These are phyloP conservation scores for Phrynocephalus forsythii DNA, from an alignment of 2,797 vertebrate genomes.

Conservation along the genomic window DNA sequence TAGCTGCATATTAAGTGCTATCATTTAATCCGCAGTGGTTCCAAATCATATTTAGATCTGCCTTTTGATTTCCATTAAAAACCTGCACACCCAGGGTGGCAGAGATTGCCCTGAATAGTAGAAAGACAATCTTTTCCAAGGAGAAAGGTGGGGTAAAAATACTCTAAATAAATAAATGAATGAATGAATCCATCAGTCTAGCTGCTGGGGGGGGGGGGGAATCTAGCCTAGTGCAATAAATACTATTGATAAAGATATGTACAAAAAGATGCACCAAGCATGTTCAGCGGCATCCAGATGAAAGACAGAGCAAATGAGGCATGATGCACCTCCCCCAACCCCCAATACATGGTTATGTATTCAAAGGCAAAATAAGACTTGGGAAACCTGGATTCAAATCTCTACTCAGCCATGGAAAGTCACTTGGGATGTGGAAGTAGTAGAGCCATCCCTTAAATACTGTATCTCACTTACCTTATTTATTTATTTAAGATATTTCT, in stretches of 20 bases:
- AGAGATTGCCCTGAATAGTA: too few relatives aligned
- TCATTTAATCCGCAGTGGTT: not conserved
- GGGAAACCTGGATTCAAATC: too few relatives aligned
- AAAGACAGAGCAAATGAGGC: not conserved
- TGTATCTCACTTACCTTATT: too few relatives aligned
- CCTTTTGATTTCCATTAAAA: not conserved
- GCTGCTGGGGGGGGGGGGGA: too few relatives aligned
- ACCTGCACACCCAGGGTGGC: too few relatives aligned
- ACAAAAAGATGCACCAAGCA: not conserved
- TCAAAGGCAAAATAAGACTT: not conserved
- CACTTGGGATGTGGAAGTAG: too few relatives aligned
- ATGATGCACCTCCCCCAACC: not conserved
- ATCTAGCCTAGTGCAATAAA: not conserved
- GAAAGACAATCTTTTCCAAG: constrained; percentile 23
- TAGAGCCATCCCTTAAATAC: too few relatives aligned
- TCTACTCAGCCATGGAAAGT: too few relatives aligned
- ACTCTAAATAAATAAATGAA: too few relatives aligned
- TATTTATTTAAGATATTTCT: too few relatives aligned
- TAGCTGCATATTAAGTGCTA: not conserved
- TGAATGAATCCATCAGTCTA: too few relatives aligned
- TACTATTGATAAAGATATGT: not conserved
- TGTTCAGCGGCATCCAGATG: not conserved
- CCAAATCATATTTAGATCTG: constrained; percentile 20
- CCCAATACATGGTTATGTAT: not conserved
- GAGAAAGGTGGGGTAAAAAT: too few relatives aligned